Evolutionary conservation across 2,113 vertebrate genomes (phyloP).

Genomic region (Callocephalon fimbriatum): DNA sequence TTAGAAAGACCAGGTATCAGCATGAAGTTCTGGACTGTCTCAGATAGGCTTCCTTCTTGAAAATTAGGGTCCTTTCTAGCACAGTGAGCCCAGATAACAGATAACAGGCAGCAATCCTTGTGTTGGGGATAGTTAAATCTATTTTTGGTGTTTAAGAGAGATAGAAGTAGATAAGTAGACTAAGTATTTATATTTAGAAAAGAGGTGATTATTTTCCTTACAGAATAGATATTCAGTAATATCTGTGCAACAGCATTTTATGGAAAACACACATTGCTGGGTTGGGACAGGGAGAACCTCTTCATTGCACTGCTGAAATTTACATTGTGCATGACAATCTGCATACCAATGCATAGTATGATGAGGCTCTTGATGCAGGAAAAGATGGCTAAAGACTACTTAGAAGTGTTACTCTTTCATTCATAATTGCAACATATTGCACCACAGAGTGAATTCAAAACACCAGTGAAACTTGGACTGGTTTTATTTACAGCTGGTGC

Average conservation of each 20-base stretch:
- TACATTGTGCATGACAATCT: not conserved
- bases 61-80: not conserved
- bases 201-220: not conserved
- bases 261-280: not conserved
- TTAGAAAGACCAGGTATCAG: not conserved
- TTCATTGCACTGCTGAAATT: not conserved
- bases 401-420: not conserved
- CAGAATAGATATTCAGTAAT: not conserved
- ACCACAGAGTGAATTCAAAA: not conserved
- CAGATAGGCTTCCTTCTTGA: not conserved
- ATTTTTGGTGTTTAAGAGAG: not conserved
- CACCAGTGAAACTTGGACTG: not conserved
- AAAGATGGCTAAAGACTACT: not conserved
- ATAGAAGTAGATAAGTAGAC: not conserved
- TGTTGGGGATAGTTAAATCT: not conserved
- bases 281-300: not conserved
- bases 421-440: not conserved
- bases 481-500: not conserved
- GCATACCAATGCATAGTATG: not conserved
- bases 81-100: not conserved
- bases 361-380: not conserved
- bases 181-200: not conserved
- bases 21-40: not conserved
- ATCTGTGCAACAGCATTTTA: not conserved
- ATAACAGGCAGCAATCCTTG: not conserved